A percentile compares a stretch with the other conserved stretches of the same genome.
Evolutionary conservation across 2,888 invertebrate species (phyloP).

Genomic region (Drepana falcataria): DNA sequence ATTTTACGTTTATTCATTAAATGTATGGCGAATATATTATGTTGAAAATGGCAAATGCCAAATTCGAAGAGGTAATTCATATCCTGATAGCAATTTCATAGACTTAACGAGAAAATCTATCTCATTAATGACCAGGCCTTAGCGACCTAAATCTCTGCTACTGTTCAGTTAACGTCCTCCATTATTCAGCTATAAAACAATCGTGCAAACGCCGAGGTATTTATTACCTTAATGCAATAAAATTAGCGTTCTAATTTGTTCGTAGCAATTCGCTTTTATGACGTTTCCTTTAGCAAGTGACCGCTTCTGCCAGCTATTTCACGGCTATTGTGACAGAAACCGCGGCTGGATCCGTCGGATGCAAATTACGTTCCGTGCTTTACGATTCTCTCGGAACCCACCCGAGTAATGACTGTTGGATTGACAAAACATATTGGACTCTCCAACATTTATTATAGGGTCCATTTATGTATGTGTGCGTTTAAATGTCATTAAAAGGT

Average conservation of each 20-base stretch:
- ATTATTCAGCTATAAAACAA: conserved; percentile 63
- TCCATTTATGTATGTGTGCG: conserved; percentile 16
- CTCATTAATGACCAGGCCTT: too few relatives aligned
- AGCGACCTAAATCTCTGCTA: conserved; percentile 46
- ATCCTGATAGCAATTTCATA: too few relatives aligned
- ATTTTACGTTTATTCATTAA: too few relatives aligned
- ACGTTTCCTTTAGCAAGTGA: conserved; percentile 39
- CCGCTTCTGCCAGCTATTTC: conserved; percentile 59
- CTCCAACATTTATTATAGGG: conserved; percentile 17
- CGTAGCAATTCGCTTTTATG: conserved; percentile 59
- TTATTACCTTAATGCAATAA: conserved; percentile 66
- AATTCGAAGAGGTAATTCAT: too few relatives aligned
- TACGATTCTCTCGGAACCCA: conserved; percentile 53
- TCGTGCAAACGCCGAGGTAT: conserved; percentile 45
- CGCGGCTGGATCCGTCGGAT: conserved; percentile 40
- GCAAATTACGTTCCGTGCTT: conserved; percentile 69
- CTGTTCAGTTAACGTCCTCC: conserved; percentile 53
- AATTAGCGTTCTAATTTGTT: conserved; percentile 72
- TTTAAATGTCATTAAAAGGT: conserved; percentile 23
- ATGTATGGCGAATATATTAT: too few relatives aligned
- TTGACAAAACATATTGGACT: conserved; percentile 23
- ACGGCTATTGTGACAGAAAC: conserved; percentile 58
- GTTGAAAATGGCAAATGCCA: too few relatives aligned
- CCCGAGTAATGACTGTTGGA: conserved; percentile 31
- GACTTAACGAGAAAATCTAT: too few relatives aligned